Conservation (phyloP, 2,888 invertebrate species). For the Platypus cylindrus region DNA sequence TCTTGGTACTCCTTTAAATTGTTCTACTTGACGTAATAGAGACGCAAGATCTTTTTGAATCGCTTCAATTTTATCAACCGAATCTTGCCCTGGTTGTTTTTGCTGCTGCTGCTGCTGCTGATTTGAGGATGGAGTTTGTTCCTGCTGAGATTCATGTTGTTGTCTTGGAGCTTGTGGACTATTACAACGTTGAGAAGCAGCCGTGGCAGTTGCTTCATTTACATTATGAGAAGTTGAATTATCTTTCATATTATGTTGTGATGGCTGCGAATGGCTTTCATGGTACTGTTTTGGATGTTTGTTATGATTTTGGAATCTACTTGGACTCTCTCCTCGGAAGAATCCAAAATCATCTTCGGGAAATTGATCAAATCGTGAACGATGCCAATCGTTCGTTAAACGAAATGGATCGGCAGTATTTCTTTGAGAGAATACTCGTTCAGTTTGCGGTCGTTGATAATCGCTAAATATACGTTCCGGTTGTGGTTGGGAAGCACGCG, state of each 20-base stretch:
- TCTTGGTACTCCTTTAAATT: slow-evolving; percentile 54
- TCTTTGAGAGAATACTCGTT: slow-evolving; percentile 25
- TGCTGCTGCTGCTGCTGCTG: slow-evolving; percentile 33
- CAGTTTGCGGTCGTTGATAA: slow-evolving; percentile 20
- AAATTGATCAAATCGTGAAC: slow-evolving; percentile 21
- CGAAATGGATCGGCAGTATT: slow-evolving; percentile 34
- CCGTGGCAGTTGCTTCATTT: too few relatives aligned
- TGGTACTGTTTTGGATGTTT: too few relatives aligned
- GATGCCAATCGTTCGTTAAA: slow-evolving; percentile 28
- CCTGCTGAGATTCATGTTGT: slow-evolving; percentile 22
- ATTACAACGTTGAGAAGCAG: background rate
- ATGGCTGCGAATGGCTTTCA: slow-evolving; percentile 7
- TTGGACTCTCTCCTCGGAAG: slow-evolving; percentile 19
- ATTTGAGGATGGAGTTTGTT: slow-evolving; percentile 16
- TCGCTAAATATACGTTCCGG: slow-evolving; percentile 14
- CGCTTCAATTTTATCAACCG: slow-evolving; percentile 62
- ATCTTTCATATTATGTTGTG: slow-evolving; percentile 9
- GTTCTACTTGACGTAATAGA: slow-evolving; percentile 62
- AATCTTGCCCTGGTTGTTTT: slow-evolving; percentile 44
- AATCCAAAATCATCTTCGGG: slow-evolving; percentile 17
- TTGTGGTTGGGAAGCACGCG: slow-evolving; percentile 12
- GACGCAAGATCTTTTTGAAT: slow-evolving; percentile 72
- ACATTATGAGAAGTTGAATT: too few relatives aligned
- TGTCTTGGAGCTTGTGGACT: slow-evolving; percentile 23
- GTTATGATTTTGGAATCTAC: too few relatives aligned